phyloP scores from a whole-genome alignment of 2,888 invertebrate genomes.

The Penaeus monodon region DNA sequence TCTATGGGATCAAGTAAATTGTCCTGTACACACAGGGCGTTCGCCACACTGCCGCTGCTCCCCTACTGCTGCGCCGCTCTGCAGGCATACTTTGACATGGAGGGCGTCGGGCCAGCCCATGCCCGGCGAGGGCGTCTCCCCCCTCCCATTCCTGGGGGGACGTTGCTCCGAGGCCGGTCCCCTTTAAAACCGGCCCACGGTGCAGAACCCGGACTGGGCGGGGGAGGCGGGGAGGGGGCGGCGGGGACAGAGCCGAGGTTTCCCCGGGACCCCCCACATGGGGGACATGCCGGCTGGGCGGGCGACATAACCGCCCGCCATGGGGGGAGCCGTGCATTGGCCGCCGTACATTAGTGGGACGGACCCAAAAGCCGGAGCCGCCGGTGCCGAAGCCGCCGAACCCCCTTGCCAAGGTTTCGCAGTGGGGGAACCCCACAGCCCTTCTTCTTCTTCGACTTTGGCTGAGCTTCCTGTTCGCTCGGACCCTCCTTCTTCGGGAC shows the following conservation, averaged over 20 bases:
- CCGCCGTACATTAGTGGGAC: slow-evolving; percentile 64
- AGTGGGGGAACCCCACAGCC: slow-evolving; percentile 63
- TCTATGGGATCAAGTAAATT: slow-evolving; percentile 48
- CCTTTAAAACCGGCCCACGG: slow-evolving; percentile 58
- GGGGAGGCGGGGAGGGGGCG: slow-evolving; percentile 51
- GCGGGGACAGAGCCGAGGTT: slow-evolving; percentile 53
- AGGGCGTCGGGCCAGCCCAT: slow-evolving; percentile 27
- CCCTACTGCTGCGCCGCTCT: slow-evolving; percentile 21
- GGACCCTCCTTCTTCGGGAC: slow-evolving; percentile 66
- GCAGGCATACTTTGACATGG: slow-evolving; percentile 44
- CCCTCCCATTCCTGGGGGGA: not conserved
- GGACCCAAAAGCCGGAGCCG: slow-evolving; percentile 54
- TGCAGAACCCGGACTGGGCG: slow-evolving; percentile 58
- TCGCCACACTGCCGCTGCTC: slow-evolving; percentile 21
- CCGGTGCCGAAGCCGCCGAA: slow-evolving; percentile 50
- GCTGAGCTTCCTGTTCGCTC: slow-evolving; percentile 65
- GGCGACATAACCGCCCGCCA: slow-evolving; percentile 61
- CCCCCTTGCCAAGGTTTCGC: slow-evolving; percentile 60
- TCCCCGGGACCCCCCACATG: slow-evolving; percentile 57
- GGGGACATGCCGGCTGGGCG: slow-evolving; percentile 60
- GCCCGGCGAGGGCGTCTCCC: slow-evolving; percentile 1
- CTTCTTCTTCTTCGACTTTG: slow-evolving; percentile 65
- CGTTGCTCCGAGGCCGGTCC: not conserved
- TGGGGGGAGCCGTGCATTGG: slow-evolving; percentile 63
- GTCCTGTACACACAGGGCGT: slow-evolving; percentile 25